Conservation (phyloP, 2,888 invertebrate species). For the Tachina grossa region DNA sequence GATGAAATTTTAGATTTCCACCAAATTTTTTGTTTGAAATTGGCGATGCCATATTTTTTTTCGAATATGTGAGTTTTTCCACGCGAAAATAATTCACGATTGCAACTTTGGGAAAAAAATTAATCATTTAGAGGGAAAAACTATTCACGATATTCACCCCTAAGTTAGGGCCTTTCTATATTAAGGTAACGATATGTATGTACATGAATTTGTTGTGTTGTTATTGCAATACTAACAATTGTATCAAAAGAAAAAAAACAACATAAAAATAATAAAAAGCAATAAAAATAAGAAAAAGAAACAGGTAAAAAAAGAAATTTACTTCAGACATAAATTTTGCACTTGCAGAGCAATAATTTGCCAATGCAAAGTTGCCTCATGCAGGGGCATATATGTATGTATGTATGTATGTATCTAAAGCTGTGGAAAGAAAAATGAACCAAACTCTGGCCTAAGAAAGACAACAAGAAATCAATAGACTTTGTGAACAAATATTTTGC, state of each 20-base stretch:
- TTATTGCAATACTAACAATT: background rate
- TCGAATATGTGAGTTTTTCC: too few relatives aligned
- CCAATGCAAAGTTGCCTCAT: slow-evolving; percentile 46
- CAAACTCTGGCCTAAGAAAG: slow-evolving; percentile 5
- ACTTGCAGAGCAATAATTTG: slow-evolving; percentile 67
- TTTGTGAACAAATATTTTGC: slow-evolving; percentile 40
- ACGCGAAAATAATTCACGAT: too few relatives aligned
- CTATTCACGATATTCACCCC: too few relatives aligned
- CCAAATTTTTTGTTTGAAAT: too few relatives aligned
- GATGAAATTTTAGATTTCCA: too few relatives aligned
- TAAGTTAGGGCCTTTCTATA: too few relatives aligned
- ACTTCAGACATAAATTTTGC: slow-evolving; percentile 62
- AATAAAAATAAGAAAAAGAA: slow-evolving; percentile 5
- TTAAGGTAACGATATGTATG: too few relatives aligned
- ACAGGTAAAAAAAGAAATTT: slow-evolving; percentile 63
- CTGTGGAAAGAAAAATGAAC: background rate
- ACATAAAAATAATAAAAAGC: background rate
- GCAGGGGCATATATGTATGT: background rate
- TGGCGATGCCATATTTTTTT: too few relatives aligned
- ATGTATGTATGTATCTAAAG: background rate
- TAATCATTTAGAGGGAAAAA: too few relatives aligned
- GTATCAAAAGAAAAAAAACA: background rate
- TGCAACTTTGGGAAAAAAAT: too few relatives aligned
- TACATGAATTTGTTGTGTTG: background rate
- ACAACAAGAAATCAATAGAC: slow-evolving; percentile 54